Evolutionary conservation across 1,140 invertebrate species (phyloP).

Genomic region (Doryteuthis pealeii): DNA sequence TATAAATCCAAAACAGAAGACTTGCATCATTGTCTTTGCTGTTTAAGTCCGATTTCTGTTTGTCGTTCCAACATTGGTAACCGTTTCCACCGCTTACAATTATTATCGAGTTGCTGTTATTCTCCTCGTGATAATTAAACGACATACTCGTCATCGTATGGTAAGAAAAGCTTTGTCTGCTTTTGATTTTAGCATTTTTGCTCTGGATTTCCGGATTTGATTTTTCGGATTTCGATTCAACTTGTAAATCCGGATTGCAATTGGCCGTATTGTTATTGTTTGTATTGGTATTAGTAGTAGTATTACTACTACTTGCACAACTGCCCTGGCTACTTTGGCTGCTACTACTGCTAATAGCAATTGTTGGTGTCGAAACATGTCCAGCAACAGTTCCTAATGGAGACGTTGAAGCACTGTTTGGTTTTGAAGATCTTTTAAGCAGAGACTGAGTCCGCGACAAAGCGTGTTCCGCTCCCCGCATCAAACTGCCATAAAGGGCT

Average conservation of each 20-base stretch:
- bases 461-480: background rate
- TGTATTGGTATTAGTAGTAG: background rate
- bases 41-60: conserved; percentile 5
- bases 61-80: conserved; percentile 43
- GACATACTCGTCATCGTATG: conserved; percentile 16
- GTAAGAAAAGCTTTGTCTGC: background rate
- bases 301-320: background rate
- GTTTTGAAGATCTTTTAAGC: no score
- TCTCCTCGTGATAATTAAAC: conserved; percentile 35
- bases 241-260: background rate
- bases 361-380: background rate
- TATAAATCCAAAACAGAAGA: conserved; percentile 51
- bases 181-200: background rate
- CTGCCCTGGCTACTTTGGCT: background rate
- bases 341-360: no score
- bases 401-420: no score
- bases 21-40: conserved; percentile 39
- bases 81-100: conserved; percentile 53
- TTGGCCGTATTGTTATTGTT: no score
- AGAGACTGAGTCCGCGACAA: background rate
- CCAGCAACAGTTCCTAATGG: no score
- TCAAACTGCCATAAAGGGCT: conserved; percentile 13
- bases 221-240: background rate
- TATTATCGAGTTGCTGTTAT: conserved; percentile 43
- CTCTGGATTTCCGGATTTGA: background rate